These are phyloP conservation scores for Drosophila nigromelanica DNA, from an alignment of 1,140 invertebrate species.

Conservation along the genomic window DNA sequence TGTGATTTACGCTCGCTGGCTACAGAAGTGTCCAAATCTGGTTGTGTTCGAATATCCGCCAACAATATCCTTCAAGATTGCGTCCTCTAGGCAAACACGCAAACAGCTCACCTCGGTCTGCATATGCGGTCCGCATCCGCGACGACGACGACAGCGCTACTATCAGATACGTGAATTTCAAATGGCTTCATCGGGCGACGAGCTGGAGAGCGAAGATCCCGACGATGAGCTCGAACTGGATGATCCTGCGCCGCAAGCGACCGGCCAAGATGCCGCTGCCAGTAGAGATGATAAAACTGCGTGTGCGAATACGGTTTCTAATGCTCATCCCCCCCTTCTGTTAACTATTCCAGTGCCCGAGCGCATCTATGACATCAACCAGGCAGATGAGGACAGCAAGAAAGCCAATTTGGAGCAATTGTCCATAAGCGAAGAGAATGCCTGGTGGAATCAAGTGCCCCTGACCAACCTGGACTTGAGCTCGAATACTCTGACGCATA, in stretches of 20 bases:
- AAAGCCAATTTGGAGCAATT: slow-evolving; percentile 87
- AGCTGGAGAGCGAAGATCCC: slow-evolving; percentile 75
- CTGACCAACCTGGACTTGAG: slow-evolving; percentile 92
- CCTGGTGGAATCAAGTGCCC: slow-evolving; percentile 94
- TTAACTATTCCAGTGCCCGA: slow-evolving; percentile 88
- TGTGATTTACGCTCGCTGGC: slow-evolving; percentile 28
- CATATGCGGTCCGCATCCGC: slow-evolving; percentile 74
- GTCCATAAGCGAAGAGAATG: slow-evolving; percentile 86
- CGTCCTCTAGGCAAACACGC: slow-evolving; percentile 62
- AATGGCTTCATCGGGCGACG: slow-evolving; percentile 75
- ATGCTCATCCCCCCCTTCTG: slow-evolving; percentile 1
- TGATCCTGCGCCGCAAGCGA: slow-evolving; percentile 31
- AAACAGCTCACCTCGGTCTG: slow-evolving; percentile 79
- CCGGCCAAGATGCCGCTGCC: slow-evolving; percentile 24
- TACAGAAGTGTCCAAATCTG: slow-evolving; percentile 28
- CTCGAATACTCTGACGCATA: slow-evolving; percentile 88
- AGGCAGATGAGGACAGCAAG: slow-evolving; percentile 87
- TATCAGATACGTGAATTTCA: slow-evolving; percentile 79
- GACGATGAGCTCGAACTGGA: slow-evolving; percentile 73
- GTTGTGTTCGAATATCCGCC: neutral
- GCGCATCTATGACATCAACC: slow-evolving; percentile 92
- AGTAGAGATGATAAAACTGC: slow-evolving; percentile 34
- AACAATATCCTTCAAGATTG: slow-evolving; percentile 70
- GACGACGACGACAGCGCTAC: slow-evolving; percentile 65
- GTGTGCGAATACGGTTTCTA: neutral